Evolutionary conservation across 1,140 invertebrate species (phyloP).

Genomic region (Cyphomyrmex costatus): DNA sequence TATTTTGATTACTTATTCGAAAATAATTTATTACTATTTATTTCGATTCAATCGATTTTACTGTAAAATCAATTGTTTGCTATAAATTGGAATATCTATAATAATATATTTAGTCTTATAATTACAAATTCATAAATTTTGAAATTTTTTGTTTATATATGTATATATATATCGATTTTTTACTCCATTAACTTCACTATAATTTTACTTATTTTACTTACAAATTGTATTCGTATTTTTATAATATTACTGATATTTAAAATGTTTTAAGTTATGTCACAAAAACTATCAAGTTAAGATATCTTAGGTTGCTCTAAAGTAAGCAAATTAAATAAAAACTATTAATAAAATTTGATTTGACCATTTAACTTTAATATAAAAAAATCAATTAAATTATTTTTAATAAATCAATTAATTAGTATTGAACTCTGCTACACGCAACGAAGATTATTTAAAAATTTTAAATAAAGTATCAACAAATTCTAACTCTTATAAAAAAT

Average conservation of each 20-base stretch:
- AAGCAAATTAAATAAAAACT: neutral
- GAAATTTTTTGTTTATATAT: neutral
- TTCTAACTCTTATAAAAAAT: conserved; percentile 48
- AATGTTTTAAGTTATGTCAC: neutral
- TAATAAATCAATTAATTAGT: neutral
- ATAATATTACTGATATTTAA: neutral
- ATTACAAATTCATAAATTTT: neutral
- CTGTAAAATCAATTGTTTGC: neutral
- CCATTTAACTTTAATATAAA: too few species aligned
- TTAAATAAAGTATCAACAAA: neutral
- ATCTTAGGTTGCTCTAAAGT: neutral
- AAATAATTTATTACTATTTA: neutral
- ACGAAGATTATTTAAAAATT: neutral
- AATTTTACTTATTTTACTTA: neutral
- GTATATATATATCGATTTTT: neutral
- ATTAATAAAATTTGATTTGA: too few species aligned
- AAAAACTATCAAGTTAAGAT: neutral
- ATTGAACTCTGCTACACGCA: neutral
- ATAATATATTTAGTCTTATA: neutral
- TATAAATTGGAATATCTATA: neutral
- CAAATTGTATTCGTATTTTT: neutral
- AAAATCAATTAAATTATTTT: too few species aligned
- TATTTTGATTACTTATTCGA: neutral
- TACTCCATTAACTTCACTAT: neutral
- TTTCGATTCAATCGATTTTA: neutral